A percentile compares a stretch with the other conserved stretches of the same genome.
Conservation (phyloP, 1,140 invertebrate genomes). For the Ceratoteleas bidentatus region DNA sequence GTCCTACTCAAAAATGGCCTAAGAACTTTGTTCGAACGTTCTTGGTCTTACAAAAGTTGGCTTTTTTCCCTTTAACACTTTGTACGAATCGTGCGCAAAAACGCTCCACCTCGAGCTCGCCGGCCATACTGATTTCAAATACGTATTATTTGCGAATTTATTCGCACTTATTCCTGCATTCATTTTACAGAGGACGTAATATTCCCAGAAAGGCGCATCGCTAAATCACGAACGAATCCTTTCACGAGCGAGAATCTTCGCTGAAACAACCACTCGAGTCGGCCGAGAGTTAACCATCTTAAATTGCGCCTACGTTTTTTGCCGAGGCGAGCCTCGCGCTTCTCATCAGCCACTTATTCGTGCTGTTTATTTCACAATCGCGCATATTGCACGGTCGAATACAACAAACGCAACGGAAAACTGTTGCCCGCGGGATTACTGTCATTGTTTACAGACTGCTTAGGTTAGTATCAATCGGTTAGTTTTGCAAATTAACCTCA, state of each 20-base stretch:
- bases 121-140: constrained; percentile 25
- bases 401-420: constrained; percentile 17
- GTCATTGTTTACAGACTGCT: constrained; percentile 12
- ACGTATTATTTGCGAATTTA: constrained; percentile 52
- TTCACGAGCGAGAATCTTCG: constrained; percentile 53
- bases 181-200: constrained; percentile 51
- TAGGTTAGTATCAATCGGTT: not conserved
- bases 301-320: constrained; percentile 60
- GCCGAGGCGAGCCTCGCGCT: constrained; percentile 30
- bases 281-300: constrained; percentile 54
- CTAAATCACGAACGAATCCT: constrained; percentile 59
- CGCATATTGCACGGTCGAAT: constrained; percentile 35
- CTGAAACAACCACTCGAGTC: constrained; percentile 50
- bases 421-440: constrained; percentile 2
- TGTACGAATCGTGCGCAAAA: not conserved
- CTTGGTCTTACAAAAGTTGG: no score
- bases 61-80: not conserved
- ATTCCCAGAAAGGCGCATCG: constrained; percentile 53
- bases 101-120: not conserved
- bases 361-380: constrained; percentile 51
- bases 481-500: constrained; percentile 2
- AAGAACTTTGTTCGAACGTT: no score
- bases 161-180: constrained; percentile 54
- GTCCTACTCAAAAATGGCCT: no score
- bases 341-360: constrained; percentile 57